phyloP scores from a whole-genome alignment of 2,113 vertebrate species.

The Alligator mississippiensis region DNA sequence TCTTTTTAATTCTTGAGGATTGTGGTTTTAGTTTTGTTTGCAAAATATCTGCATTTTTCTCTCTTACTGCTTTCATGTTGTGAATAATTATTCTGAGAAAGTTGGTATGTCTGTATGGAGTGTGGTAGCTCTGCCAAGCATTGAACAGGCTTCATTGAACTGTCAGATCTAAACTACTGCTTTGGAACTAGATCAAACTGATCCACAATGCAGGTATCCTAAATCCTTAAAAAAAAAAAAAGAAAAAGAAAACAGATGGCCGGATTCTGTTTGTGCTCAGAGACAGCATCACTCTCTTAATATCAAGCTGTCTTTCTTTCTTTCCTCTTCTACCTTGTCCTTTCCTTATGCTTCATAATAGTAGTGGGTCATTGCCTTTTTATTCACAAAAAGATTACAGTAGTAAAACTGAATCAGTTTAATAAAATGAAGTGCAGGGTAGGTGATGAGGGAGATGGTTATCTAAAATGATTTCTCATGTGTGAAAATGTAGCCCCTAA shows the following conservation, averaged over 20 bases:
- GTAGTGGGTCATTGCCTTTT: background rate
- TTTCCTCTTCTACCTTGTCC: background rate
- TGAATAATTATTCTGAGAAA: background rate
- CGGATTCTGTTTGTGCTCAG: background rate
- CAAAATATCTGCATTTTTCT: background rate
- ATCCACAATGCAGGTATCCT: background rate
- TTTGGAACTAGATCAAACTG: slow-evolving; percentile 7
- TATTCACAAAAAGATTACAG: slow-evolving; percentile 27
- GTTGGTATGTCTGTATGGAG: background rate
- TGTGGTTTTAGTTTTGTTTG: background rate
- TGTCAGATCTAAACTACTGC: background rate
- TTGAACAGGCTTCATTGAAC: background rate
- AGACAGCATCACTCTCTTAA: background rate
- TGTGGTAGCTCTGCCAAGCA: background rate
- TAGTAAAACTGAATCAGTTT: slow-evolving; percentile 12
- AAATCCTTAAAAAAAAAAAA: background rate
- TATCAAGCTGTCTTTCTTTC: background rate
- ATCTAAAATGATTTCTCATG: background rate
- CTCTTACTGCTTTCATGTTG: background rate
- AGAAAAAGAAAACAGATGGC: background rate
- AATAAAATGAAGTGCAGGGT: slow-evolving; percentile 19
- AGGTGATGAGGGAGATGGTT: background rate
- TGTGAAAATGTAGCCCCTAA: slow-evolving; percentile 3
- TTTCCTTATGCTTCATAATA: background rate
- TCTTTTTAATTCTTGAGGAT: background rate